Evolutionary conservation across 2,113 vertebrate species (phyloP), one percentile per base, ranked within the genome.

Genomic region (Colinus virginianus): DNA sequence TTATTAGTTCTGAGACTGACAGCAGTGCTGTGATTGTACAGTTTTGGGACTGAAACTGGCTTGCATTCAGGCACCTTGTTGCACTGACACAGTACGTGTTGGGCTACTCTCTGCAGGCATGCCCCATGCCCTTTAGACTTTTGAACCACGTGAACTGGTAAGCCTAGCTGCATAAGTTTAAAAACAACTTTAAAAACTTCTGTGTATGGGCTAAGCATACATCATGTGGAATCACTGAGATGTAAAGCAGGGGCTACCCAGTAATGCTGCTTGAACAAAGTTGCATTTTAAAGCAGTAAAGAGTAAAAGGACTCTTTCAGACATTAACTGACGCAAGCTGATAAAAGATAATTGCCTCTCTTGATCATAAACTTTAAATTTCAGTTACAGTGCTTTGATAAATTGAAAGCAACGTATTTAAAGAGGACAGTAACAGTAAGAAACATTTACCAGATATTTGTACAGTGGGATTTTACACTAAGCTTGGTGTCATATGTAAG

Each of bases 51-150:
- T 68, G 71, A 40, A 69, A 40, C 78, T 94, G 87, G 59, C 67
- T 62, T 69, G 11, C 3, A 1, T 89, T 95, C 84, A 89, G 63
- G 56, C 13, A 19, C 36, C 23, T 77, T 58, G 51, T 82, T 70
- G 51, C 32, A 15, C 25, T 36, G 53, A 62, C 1, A 26, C 26
- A 19, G 11, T 23, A 18, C 40, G 2, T 40, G 72, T 42, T 46
- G n/a, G 38, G 17, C 43, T 64, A 38, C 22, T 0, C 23, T 77
- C 26, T 59, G 40, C 56, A 80, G 79, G 26, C 1, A 0, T 80
- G 83, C 46, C 49, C 81, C 88, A 88, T 75, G 79, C 46, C 49
- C 84, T 90, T 92, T 26, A 64, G 81, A 76, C 87, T 88, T 92
- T 61, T 68, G 84, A 48, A 93, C 53, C 14, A 5, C 43, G 49